Conservation (phyloP, 2,113 vertebrate species). For the Setophaga petechia region DNA sequence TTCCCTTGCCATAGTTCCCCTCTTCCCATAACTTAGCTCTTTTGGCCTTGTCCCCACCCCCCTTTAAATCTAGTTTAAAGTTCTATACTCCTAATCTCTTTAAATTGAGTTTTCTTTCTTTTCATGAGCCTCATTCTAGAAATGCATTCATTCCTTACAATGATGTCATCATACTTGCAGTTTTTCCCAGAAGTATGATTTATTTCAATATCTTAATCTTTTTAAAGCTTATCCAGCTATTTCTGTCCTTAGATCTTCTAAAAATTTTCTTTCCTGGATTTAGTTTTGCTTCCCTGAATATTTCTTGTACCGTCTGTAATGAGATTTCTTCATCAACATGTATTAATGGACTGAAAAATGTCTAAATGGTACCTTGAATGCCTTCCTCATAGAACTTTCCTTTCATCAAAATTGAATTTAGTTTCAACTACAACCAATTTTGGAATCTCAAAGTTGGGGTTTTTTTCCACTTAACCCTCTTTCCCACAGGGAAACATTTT, state of each 20-base stretch:
- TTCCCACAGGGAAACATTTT: background rate
- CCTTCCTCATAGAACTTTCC: background rate
- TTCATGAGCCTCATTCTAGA: background rate
- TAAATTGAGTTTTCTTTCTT: background rate
- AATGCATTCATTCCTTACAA: background rate
- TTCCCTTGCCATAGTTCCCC: background rate
- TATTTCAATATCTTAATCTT: background rate
- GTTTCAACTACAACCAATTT: background rate
- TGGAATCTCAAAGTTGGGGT: background rate
- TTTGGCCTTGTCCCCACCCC: too few relatives aligned
- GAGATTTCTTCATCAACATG: background rate
- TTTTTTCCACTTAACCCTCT: background rate
- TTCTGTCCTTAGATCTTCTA: background rate
- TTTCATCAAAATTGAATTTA: conserved; percentile 13
- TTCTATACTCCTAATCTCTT: background rate
- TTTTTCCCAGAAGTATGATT: background rate
- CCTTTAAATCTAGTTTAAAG: background rate
- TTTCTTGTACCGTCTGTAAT: background rate
- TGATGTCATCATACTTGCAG: background rate
- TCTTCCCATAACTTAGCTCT: background rate
- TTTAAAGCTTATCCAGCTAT: background rate
- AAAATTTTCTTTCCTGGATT: background rate
- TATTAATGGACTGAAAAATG: conserved; percentile 21
- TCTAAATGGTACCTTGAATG: background rate
- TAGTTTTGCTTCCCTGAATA: conserved; percentile 17